These are phyloP conservation scores for Menura novaehollandiae DNA, from an alignment of 2,113 vertebrate genomes.

Conservation along the genomic window DNA sequence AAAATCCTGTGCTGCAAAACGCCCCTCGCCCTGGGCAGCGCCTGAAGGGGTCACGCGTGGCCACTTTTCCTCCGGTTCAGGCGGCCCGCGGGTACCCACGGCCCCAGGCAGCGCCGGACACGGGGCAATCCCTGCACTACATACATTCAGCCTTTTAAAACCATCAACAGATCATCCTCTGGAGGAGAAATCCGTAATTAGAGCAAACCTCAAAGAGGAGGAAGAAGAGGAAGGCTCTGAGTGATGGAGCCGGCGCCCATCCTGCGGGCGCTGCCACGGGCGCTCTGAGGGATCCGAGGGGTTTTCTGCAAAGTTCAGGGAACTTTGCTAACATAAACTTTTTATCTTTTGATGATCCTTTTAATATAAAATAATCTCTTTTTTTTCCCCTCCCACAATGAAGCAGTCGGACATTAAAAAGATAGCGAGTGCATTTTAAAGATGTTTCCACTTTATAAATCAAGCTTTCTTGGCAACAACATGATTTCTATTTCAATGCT, in stretches of 20 bases:
- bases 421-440: slow-evolving; percentile 76
- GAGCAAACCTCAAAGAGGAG: background rate
- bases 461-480: slow-evolving; percentile 73
- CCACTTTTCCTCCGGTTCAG: accelerated
- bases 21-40: accelerated
- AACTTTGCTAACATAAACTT: slow-evolving; percentile 56
- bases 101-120: background rate
- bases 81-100: background rate
- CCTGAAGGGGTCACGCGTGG: background rate
- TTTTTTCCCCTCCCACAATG: slow-evolving; percentile 56
- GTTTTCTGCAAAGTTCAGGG: slow-evolving; percentile 47
- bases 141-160: background rate
- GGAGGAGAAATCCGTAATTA: background rate
- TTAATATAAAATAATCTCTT: slow-evolving; percentile 67
- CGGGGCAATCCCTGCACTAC: accelerated
- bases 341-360: slow-evolving; percentile 65
- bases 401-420: slow-evolving; percentile 60
- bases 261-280: background rate
- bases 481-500: slow-evolving; percentile 26
- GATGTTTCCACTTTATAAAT: slow-evolving; percentile 85
- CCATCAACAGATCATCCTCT: background rate
- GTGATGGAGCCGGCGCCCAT: background rate
- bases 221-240: background rate
- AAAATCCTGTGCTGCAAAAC: background rate
- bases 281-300: background rate